Evolutionary conservation across 92 coral and sea anemone genomes (phyloP).

Genomic region (Bergia sp.): DNA sequence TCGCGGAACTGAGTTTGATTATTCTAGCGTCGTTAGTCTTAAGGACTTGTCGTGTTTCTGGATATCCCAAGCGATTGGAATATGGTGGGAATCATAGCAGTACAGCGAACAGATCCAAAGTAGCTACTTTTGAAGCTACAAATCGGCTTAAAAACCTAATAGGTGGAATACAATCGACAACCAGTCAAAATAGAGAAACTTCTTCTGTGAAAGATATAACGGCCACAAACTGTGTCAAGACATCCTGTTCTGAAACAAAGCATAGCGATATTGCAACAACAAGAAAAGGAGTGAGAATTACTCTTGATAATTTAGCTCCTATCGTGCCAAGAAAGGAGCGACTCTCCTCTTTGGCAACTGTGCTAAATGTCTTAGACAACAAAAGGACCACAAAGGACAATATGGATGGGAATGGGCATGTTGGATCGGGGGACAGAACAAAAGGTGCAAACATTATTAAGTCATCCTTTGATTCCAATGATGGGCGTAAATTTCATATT

Average conservation of each 20-base stretch:
- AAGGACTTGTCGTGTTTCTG: neutral
- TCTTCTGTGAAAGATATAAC: neutral
- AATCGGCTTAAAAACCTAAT: neutral
- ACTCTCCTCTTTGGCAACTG: neutral
- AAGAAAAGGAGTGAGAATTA: neutral
- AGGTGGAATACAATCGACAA: constrained; percentile 3
- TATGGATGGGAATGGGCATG: neutral
- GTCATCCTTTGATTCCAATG: neutral
- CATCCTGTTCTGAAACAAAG: neutral
- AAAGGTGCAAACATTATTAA: neutral
- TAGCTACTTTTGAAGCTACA: neutral
- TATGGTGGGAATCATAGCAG: neutral
- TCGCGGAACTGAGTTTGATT: neutral
- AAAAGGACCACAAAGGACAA: neutral
- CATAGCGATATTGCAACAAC: neutral
- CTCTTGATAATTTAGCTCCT: neutral
- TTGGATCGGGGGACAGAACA: neutral
- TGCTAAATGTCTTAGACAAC: constrained; percentile 8
- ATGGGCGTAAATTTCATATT: neutral
- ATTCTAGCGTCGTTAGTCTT: neutral
- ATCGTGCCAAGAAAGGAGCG: neutral
- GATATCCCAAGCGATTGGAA: neutral
- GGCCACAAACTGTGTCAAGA: neutral
- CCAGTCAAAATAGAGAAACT: neutral
- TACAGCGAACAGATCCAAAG: neutral